Percentiles rank a stretch among this genome's conserved stretches.
Evolutionary conservation across 2,888 invertebrate species (phyloP).

Genomic region (Paralinhomoeus sp.): DNA sequence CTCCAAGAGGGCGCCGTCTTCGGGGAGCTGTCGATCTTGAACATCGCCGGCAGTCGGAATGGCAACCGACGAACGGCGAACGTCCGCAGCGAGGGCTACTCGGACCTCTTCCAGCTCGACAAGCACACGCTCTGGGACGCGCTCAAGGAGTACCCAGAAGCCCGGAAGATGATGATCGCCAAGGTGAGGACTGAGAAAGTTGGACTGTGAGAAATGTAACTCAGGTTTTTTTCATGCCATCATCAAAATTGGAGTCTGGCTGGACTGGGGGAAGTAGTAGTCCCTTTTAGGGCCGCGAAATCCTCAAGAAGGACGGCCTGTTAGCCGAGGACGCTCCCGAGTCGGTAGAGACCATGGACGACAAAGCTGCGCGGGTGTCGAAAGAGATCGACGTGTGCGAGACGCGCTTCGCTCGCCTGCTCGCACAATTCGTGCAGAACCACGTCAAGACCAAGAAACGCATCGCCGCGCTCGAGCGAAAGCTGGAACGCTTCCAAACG

Average conservation of each 20-base stretch:
- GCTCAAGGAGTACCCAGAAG: slow-evolving; percentile 36
- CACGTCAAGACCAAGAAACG: slow-evolving; percentile 62
- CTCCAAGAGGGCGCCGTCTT: slow-evolving; percentile 78
- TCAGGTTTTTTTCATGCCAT: too few relatives aligned
- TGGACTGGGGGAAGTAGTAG: too few relatives aligned
- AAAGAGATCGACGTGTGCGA: slow-evolving; percentile 49
- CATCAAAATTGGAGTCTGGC: too few relatives aligned
- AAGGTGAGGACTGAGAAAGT: too few relatives aligned
- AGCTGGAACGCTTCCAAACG: slow-evolving; percentile 11
- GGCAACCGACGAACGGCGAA: slow-evolving; percentile 84
- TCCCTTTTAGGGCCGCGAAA: slow-evolving; percentile 48
- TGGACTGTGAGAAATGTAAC: too few relatives aligned
- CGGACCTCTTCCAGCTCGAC: slow-evolving; percentile 76
- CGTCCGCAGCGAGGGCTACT: slow-evolving; percentile 68
- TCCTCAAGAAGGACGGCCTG: slow-evolving; percentile 62
- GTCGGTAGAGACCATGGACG: slow-evolving; percentile 41
- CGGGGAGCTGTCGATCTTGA: slow-evolving; percentile 77
- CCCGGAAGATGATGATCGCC: slow-evolving; percentile 28
- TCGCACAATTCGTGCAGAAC: slow-evolving; percentile 57
- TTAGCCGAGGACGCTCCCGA: slow-evolving; percentile 43
- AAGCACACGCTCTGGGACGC: slow-evolving; percentile 79
- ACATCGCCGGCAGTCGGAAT: slow-evolving; percentile 65
- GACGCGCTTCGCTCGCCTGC: slow-evolving; percentile 50
- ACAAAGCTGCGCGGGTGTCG: slow-evolving; percentile 54
- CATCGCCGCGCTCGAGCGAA: slow-evolving; percentile 32